Percentiles rank a stretch among this genome's conserved stretches.
Conservation (phyloP, 1,140 invertebrate genomes). For the Bradysia coprophila region DNA sequence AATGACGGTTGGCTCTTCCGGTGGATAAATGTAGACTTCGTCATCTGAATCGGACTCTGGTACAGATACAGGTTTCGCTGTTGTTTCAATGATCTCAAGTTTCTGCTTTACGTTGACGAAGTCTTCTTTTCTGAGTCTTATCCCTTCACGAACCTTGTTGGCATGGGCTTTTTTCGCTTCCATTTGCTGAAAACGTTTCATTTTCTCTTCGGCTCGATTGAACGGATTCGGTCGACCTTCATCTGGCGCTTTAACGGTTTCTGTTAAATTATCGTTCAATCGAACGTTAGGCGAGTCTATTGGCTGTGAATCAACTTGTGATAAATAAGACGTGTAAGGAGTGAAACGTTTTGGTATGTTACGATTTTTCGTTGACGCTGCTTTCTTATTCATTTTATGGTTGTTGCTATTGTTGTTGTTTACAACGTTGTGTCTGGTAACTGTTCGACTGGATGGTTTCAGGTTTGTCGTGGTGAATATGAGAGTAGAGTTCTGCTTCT, state of each 20-base stretch:
- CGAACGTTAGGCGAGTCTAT: neutral
- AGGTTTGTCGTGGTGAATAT: constrained; percentile 13
- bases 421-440: neutral
- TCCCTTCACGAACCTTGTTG: neutral
- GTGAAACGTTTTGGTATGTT: neutral
- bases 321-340: neutral
- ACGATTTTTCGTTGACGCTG: neutral
- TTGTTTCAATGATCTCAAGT: neutral
- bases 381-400: neutral
- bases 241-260: neutral
- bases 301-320: neutral
- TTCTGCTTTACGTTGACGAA: neutral
- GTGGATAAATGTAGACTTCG: too few relatives aligned
- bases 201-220: neutral
- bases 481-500: constrained; percentile 23
- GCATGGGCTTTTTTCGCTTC: neutral
- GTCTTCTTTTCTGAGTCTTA: neutral
- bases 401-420: neutral
- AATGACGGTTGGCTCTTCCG: too few relatives aligned
- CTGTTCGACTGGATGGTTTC: neutral
- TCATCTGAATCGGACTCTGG: too few relatives aligned
- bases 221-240: too few relatives aligned
- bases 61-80: too few relatives aligned
- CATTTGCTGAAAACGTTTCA: neutral
- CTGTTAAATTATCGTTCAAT: neutral